Conservation (phyloP, 2,797 vertebrate genomes). For the Gymnoscopelus braueri region DNA sequence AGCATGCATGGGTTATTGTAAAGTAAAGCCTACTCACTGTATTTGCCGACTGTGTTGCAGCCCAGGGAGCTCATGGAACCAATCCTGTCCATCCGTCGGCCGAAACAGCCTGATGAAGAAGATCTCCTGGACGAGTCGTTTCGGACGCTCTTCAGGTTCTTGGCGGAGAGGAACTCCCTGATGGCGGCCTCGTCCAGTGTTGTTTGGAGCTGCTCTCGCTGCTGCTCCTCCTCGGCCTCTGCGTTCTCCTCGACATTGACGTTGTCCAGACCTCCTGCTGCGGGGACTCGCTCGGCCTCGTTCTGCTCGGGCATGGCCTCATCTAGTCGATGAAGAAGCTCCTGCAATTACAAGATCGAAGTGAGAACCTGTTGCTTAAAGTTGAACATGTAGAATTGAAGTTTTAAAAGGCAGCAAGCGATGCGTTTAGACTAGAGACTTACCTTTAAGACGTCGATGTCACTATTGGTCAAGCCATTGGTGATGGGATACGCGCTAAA, state of each 20-base stretch:
- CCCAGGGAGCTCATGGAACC: constrained; percentile 86
- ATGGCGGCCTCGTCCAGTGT: constrained; percentile 50
- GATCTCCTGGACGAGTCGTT: constrained; percentile 67
- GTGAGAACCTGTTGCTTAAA: background rate
- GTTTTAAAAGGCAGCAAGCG: too few species aligned
- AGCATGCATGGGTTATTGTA: too few species aligned
- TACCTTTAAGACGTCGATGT: constrained; percentile 78
- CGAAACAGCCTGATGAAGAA: constrained; percentile 86
- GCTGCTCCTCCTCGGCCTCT: background rate
- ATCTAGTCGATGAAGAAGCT: constrained; percentile 74
- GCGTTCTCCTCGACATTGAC: constrained; percentile 28
- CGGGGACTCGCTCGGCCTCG: constrained; percentile 20
- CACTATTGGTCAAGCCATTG: constrained; percentile 54
- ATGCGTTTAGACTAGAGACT: constrained; percentile 24
- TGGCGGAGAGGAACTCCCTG: constrained; percentile 65
- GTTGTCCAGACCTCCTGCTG: constrained; percentile 16
- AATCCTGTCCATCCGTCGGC: constrained; percentile 87
- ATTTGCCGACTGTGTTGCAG: constrained; percentile 76
- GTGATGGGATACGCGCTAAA: constrained; percentile 59
- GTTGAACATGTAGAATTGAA: too few species aligned
- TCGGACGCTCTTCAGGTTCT: constrained; percentile 72
- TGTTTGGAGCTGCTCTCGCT: constrained; percentile 5
- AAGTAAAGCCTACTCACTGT: constrained; percentile 66
- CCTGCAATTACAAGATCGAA: constrained; percentile 55
- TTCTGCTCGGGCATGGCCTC: constrained; percentile 56